phyloP scores from a whole-genome alignment of 1,140 invertebrate genomes.

The Drosophila pectinifera region DNA sequence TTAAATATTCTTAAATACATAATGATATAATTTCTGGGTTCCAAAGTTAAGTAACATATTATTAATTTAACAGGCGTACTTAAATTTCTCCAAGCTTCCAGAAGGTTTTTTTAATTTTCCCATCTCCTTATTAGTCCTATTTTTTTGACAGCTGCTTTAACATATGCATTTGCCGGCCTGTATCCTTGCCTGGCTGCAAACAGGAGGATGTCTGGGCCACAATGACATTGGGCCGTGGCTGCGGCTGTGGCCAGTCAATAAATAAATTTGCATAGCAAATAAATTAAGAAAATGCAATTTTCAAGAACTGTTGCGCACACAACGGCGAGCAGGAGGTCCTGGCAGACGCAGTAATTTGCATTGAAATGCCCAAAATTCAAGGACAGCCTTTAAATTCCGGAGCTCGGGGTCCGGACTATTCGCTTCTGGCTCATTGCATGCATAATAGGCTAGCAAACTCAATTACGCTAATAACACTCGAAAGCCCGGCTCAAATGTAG shows the following conservation, averaged over 20 bases:
- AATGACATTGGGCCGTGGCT: constrained; percentile 19
- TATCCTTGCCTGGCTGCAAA: constrained; percentile 6
- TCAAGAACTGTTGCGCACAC: constrained; percentile 68
- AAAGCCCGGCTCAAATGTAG: constrained; percentile 48
- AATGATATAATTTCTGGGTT: background rate
- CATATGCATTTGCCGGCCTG: constrained; percentile 3
- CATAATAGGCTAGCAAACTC: constrained; percentile 61
- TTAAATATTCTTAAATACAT: no score
- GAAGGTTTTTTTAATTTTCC: background rate
- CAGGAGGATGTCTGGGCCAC: constrained; percentile 26
- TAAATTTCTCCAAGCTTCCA: background rate
- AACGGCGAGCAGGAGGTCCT: background rate
- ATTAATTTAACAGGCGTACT: background rate
- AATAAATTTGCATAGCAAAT: constrained; percentile 82
- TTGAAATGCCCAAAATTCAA: constrained; percentile 39
- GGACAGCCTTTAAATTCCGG: constrained; percentile 46
- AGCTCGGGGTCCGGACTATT: background rate
- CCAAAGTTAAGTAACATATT: background rate
- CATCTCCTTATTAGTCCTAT: background rate
- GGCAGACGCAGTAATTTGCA: constrained; percentile 15
- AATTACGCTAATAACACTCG: constrained; percentile 64
- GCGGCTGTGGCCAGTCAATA: constrained; percentile 52
- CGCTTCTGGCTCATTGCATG: constrained; percentile 32
- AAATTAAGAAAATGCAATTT: constrained; percentile 83
- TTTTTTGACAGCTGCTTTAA: background rate